Conservation (phyloP, 2,797 vertebrate species). For the Gambusia yucatana region DNA sequence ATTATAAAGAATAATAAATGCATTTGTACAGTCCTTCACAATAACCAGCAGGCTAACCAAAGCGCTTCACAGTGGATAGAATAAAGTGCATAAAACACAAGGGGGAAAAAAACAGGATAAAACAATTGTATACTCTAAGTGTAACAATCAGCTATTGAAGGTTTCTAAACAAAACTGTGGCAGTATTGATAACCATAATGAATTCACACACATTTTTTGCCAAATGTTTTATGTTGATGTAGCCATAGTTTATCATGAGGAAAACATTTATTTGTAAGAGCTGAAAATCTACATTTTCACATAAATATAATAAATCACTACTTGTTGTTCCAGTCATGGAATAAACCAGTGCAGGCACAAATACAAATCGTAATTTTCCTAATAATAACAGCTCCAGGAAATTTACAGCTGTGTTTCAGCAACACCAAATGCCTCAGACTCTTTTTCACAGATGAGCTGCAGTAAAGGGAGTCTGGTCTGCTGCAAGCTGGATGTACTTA, state of each 20-base stretch:
- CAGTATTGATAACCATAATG: neutral
- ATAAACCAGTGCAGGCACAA: slow-evolving; percentile 22
- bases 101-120: no score
- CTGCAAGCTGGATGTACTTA: slow-evolving; percentile 56
- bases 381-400: slow-evolving; percentile 30
- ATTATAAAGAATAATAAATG: no score
- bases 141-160: neutral
- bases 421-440: slow-evolving; percentile 50
- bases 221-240: slow-evolving; percentile 1
- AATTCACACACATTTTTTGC: neutral
- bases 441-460: slow-evolving; percentile 51
- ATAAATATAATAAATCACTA: slow-evolving; percentile 21
- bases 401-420: slow-evolving; percentile 38
- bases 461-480: slow-evolving; percentile 56
- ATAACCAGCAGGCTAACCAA: no score
- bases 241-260: slow-evolving; percentile 34
- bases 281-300: slow-evolving; percentile 11
- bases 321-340: neutral
- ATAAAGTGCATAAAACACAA: no score
- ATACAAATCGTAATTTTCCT: slow-evolving; percentile 28
- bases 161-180: neutral
- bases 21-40: no score
- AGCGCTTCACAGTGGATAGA: no score
- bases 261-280: slow-evolving; percentile 18
- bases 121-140: neutral